Evolutionary conservation across 1,140 invertebrate genomes (phyloP).

Genomic region (Helicoverpa zea): DNA sequence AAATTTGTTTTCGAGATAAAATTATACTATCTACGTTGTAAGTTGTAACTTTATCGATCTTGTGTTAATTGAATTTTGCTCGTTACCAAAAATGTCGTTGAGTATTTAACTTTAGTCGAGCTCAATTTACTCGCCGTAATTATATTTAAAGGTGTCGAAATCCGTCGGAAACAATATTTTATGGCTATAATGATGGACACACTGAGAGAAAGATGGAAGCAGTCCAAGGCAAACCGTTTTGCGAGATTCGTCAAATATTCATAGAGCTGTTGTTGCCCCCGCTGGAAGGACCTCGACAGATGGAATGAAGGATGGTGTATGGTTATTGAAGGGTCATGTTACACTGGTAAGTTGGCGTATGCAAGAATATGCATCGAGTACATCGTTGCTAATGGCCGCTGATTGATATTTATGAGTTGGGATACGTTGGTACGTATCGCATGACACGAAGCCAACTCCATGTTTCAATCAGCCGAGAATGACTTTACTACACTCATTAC

Average conservation of each 20-base stretch:
- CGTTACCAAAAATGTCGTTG: not conserved
- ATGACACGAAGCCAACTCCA: constrained; percentile 59
- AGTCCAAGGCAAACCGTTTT: constrained; percentile 50
- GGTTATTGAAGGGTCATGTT: constrained; percentile 38
- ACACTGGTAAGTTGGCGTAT: constrained; percentile 52
- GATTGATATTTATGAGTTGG: constrained; percentile 75
- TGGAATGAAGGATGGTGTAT: not conserved
- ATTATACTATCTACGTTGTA: not conserved
- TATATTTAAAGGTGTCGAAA: constrained; percentile 43
- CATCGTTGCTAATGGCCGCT: constrained; percentile 64
- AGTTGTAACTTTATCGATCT: not conserved
- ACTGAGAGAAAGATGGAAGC: constrained; percentile 38
- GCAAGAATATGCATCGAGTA: constrained; percentile 60
- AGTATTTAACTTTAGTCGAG: constrained; percentile 2
- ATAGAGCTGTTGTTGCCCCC: constrained; percentile 9
- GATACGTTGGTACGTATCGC: constrained; percentile 62
- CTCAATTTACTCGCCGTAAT: constrained; percentile 17
- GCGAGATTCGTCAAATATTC: constrained; percentile 17
- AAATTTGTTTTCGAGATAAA: not conserved
- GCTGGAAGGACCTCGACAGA: not conserved
- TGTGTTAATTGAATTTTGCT: not conserved
- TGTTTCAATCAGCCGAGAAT: constrained; percentile 59
- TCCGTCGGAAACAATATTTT: constrained; percentile 44
- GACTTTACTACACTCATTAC: constrained; percentile 45
- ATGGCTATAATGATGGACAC: constrained; percentile 37